These are phyloP conservation scores for Cuculus canorus DNA, from an alignment of 2,797 vertebrate species.

Conservation along the genomic window DNA sequence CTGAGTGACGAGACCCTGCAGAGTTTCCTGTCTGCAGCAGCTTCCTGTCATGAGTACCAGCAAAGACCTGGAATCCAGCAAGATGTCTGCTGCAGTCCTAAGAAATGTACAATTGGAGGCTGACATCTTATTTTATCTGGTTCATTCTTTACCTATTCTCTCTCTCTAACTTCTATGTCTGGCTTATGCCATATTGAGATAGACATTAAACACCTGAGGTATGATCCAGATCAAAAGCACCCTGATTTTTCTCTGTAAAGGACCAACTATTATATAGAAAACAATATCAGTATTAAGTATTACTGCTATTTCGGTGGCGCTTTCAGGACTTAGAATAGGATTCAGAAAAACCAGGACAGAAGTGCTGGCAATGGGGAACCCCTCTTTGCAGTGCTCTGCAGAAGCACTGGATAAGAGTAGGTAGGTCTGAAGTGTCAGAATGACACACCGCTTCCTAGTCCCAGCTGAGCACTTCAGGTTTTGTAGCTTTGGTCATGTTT, in stretches of 20 bases:
- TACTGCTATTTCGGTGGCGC: neutral
- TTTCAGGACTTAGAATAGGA: neutral
- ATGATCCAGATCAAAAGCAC: slow-evolving; percentile 21
- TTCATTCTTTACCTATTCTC: slow-evolving; percentile 19
- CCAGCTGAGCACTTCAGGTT: neutral
- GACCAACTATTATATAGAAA: neutral
- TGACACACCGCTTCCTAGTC: neutral
- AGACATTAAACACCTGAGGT: neutral
- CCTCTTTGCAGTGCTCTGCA: neutral
- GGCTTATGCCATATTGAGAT: neutral
- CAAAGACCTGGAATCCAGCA: slow-evolving; percentile 1
- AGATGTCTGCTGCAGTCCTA: slow-evolving; percentile 8
- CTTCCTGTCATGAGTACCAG: neutral
- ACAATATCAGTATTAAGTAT: neutral
- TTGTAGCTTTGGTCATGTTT: neutral
- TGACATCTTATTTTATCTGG: slow-evolving; percentile 36
- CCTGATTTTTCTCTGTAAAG: neutral
- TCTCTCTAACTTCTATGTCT: neutral
- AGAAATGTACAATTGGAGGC: neutral
- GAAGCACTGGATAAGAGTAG: neutral
- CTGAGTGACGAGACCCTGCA: slow-evolving; percentile 30
- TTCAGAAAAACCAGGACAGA: neutral
- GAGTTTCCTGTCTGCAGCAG: slow-evolving; percentile 6
- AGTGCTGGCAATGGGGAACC: neutral
- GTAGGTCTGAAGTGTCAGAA: neutral